Conservation (phyloP, 2,797 vertebrate genomes). For the Linurgus olivaceus region DNA sequence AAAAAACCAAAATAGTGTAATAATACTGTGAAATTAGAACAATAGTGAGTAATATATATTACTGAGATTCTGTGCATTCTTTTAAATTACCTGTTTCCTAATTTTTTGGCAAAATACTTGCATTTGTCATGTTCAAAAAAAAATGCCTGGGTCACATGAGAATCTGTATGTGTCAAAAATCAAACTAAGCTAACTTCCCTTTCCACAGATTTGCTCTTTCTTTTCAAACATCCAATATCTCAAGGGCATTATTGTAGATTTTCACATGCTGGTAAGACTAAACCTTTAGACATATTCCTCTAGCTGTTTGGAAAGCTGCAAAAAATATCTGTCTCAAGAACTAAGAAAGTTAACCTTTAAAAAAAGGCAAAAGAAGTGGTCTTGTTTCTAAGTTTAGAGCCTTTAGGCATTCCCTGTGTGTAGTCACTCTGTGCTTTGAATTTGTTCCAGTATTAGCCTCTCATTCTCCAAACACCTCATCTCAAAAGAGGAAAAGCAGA, state of each 20-base stretch:
- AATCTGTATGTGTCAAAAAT: neutral
- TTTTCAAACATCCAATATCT: neutral
- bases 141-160: neutral
- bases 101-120: neutral
- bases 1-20: neutral
- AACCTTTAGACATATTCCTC: neutral
- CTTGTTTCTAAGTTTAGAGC: neutral
- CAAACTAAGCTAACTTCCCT: neutral
- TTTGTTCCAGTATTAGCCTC: constrained; percentile 14
- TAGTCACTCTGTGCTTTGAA: neutral
- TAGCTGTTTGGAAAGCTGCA: neutral
- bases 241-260: neutral
- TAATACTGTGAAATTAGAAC: neutral
- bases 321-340: neutral
- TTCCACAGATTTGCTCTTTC: neutral
- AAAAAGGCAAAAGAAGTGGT: neutral
- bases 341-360: neutral
- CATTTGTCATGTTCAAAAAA: neutral
- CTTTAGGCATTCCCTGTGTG: neutral
- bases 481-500: neutral
- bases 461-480: neutral
- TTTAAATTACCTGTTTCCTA: neutral
- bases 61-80: neutral
- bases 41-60: neutral
- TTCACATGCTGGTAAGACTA: neutral